Base-by-base conservation (phyloP, 2,797 vertebrate species). In the Chaunax sp. region DNA sequence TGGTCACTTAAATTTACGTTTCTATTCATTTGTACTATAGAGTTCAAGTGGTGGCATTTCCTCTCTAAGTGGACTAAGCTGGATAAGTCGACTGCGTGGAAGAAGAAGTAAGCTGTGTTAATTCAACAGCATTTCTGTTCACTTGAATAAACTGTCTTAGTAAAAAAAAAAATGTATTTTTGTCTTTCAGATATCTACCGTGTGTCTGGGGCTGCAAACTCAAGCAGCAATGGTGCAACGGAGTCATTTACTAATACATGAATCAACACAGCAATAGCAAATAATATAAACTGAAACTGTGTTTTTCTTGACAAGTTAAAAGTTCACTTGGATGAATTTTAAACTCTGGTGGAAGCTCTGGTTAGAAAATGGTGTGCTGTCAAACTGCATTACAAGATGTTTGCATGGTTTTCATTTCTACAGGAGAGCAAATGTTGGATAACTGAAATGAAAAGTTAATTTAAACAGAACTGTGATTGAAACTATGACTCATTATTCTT, bases 81-180 rank as follows among this genome's bases (percentile, higher is more conserved):
- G 94, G 67, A 84, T 96, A 65, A 92, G 90, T 72, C 88, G 93
- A 78, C 86, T 95, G 9, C 78, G 67, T 67, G 89, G 94, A 56
- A 95, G 93, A 92, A 92, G 92, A 93, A 75, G 96, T 96, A 90
- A 20, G 93, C 90, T 65, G 8, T 43, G 28, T 22, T n/a, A 30
- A 50, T 19, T 30, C 15, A 25, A 16, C 9, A 45, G 1, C 10
- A 64, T 58, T 22, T 13, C 8, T 6, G 0, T 25, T 45, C 22
- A 15, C 4, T 43, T 28, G 0, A 53, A n/a, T 40, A 0, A 23
- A 1, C 7, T 58, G 0, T 18, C 5, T 26, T 6, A 40, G 54
- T 11, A n/a, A n/a, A n/a, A n/a, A n/a, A n/a, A n/a, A n/a, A n/a
- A n/a, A n/a, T 54, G 22, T 19, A 4, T 75, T 2, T 26, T 72